Base-by-base conservation (phyloP, 2,888 invertebrate species). In the Liopterus haemorrhoidalis region DNA sequence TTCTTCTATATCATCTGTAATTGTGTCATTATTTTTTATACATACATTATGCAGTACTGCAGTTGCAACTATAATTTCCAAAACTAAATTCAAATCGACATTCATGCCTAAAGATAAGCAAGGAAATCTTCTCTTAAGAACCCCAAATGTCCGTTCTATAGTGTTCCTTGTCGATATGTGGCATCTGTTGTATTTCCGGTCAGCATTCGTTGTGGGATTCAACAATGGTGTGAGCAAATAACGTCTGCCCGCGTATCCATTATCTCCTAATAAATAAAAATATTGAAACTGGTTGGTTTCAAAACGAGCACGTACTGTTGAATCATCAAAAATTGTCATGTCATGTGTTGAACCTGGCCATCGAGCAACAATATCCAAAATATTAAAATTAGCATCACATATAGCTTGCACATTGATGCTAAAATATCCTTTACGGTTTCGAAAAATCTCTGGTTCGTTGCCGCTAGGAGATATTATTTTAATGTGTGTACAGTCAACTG, bases 81-180 rank as follows among this genome's bases (percentile, higher is more conserved):
- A n/a, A n/a, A n/a, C n/a, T n/a, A n/a, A n/a, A n/a, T n/a, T n/a
- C n/a, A n/a, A n/a, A n/a, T n/a, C n/a, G n/a, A n/a, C n/a, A n/a
- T n/a, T n/a, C n/a, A n/a, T n/a, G n/a, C n/a, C n/a, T n/a, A n/a
- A n/a, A 5, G 28, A 28, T 11, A 28, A 28, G n/a, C n/a, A 28
- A 8, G 11, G 11, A 28, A 28, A 28, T 28, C 28, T 28, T 28
- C 28, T 6, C n/a, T 28, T 28, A 6, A n/a, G n/a, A 28, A 28
- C 28, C 5, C 28, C 28, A 28, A 28, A 28, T n/a, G 28, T 28
- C 11, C 28, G 5, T 28, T 28, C 28, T 6, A 28, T 11, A n/a
- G 28, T 11, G n/a, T 6, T 28, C 11, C 28, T 5, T 9, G 28
- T 28, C 11, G 6, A 5, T 28, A n/a, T 28, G 28, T 28, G n/a